Conservation (phyloP, 1,140 invertebrate species). For the Drosophila miranda region DNA sequence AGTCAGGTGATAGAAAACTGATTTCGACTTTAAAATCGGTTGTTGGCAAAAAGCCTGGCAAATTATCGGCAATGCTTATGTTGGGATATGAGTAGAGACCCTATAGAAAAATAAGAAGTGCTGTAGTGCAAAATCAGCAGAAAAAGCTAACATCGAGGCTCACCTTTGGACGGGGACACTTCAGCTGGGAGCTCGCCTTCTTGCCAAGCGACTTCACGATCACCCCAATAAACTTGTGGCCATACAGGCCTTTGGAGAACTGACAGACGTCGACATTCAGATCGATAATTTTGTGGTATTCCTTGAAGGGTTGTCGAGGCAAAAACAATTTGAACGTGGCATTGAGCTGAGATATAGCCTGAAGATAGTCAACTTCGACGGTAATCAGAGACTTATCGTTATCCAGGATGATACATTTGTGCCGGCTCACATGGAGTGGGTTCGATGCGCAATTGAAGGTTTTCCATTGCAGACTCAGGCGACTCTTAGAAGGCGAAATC, state of each 20-base stretch:
- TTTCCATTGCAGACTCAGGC: constrained; percentile 32
- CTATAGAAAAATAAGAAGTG: constrained; percentile 8
- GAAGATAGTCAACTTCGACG: constrained; percentile 14
- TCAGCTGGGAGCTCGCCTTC: constrained; percentile 12
- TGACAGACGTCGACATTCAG: constrained; percentile 44
- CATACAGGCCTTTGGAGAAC: constrained; percentile 16
- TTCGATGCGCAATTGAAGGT: constrained; percentile 26
- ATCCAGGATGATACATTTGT: constrained; percentile 39
- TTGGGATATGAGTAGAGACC: constrained; percentile 38
- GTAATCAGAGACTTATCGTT: constrained; percentile 21
- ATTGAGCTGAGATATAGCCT: constrained; percentile 17
- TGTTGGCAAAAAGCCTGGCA: constrained; percentile 45
- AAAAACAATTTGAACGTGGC: constrained; percentile 37
- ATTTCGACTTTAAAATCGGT: constrained; percentile 42
- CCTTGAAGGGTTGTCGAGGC: neutral
- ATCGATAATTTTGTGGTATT: constrained; percentile 36
- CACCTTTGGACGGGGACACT: constrained; percentile 48
- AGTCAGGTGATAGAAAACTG: constrained; percentile 22
- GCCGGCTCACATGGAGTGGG: constrained; percentile 1
- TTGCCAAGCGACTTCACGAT: constrained; percentile 24
- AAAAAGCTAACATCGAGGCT: too few relatives aligned
- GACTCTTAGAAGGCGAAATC: constrained; percentile 2
- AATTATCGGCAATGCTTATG: constrained; percentile 36
- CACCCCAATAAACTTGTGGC: constrained; percentile 27
- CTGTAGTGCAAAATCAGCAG: too few relatives aligned